These are phyloP conservation scores for Allolobophora icterica DNA, from an alignment of 2,888 invertebrate genomes.

Conservation along the genomic window DNA sequence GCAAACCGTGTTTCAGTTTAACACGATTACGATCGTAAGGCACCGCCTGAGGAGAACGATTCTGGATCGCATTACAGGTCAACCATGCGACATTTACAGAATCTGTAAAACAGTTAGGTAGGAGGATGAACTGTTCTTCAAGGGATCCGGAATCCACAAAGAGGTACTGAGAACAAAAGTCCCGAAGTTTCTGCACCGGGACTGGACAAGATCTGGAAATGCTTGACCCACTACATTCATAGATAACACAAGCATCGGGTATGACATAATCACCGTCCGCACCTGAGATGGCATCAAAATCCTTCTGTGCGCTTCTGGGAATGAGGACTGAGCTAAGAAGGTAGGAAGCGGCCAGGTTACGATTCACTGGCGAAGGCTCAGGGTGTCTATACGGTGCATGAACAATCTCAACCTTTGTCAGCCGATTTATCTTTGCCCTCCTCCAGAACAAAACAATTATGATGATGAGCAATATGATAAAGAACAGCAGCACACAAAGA, in stretches of 20 bases:
- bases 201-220: not conserved
- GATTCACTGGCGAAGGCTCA: not conserved
- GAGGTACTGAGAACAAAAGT: not conserved
- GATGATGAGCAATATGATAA: not conserved
- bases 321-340: not conserved
- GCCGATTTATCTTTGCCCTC: not conserved
- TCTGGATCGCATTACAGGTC: slow-evolving; percentile 39
- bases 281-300: slow-evolving; percentile 14
- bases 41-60: slow-evolving; percentile 41
- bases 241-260: not conserved
- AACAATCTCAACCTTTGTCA: not conserved
- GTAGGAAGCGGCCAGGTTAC: not conserved
- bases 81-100: slow-evolving; percentile 33
- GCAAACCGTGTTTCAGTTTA: not conserved
- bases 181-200: slow-evolving; percentile 21
- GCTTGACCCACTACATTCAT: not conserved
- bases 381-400: not conserved
- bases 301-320: not conserved
- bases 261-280: slow-evolving; percentile 7
- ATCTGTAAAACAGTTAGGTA: slow-evolving; percentile 37
- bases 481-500: slow-evolving; percentile 22
- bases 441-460: not conserved
- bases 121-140: slow-evolving; percentile 29
- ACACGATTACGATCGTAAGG: slow-evolving; percentile 49
- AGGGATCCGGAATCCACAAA: not conserved